Conservation (phyloP, 2,113 vertebrate genomes). For the Hippotragus niger region DNA sequence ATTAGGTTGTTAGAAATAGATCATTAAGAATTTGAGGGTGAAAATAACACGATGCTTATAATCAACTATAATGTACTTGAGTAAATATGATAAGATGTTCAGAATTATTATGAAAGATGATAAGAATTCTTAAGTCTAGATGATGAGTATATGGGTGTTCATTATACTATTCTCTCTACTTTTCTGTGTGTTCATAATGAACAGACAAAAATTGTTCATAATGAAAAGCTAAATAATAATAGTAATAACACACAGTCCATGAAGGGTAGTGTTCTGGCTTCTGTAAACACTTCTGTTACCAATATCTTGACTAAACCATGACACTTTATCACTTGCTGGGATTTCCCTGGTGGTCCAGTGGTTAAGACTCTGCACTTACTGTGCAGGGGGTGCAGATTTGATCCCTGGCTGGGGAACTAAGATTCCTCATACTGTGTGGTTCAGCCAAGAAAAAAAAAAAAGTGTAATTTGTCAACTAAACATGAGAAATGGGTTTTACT, state of each 20-base stretch:
- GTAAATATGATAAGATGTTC: not conserved
- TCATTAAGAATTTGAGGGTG: not conserved
- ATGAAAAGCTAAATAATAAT: not conserved
- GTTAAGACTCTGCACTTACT: not conserved
- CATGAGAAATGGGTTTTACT: not conserved
- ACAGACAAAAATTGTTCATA: not conserved
- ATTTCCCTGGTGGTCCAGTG: not conserved
- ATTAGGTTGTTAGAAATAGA: not conserved
- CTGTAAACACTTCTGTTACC: not conserved
- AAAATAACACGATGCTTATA: not conserved
- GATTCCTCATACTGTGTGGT: not conserved
- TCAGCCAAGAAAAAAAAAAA: not conserved
- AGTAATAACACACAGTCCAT: not conserved
- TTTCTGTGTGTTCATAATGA: not conserved
- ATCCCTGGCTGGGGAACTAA: not conserved
- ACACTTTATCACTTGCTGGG: not conserved
- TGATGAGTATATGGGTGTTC: not conserved
- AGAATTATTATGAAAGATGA: not conserved
- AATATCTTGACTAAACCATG: not conserved
- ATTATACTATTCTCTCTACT: not conserved
- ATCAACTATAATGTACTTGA: not conserved
- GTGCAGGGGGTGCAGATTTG: not conserved
- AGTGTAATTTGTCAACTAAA: not conserved
- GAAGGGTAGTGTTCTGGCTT: not conserved
- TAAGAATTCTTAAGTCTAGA: not conserved